phyloP scores from a whole-genome alignment of 1,140 invertebrate genomes.

The Capitella teleta region DNA sequence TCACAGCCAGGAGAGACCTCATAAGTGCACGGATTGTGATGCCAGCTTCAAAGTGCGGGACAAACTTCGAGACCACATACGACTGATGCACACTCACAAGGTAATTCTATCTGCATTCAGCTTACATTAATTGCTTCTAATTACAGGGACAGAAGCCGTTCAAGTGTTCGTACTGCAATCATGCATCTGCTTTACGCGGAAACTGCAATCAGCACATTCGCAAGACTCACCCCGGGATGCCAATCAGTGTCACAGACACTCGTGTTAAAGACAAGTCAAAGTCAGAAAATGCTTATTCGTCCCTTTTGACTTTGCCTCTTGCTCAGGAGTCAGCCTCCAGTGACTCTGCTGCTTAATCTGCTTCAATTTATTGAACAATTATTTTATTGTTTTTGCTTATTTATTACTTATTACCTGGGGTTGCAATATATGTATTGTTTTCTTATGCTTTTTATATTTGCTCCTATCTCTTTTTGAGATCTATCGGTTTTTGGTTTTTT shows the following conservation, averaged over 20 bases:
- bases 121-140: background rate
- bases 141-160: conserved; percentile 13
- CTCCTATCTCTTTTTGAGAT: no score
- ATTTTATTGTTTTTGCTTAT: no score
- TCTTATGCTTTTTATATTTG: no score
- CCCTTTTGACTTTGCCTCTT: no score
- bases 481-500: no score
- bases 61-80: conserved; percentile 12
- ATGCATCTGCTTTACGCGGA: conserved; percentile 9
- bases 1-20: conserved; percentile 10
- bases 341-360: no score
- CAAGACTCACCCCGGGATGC: conserved; percentile 12
- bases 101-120: conserved; percentile 3
- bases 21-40: conserved; percentile 9
- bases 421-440: no score
- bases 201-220: conserved; percentile 15
- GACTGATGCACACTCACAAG: conserved; percentile 9
- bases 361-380: no score
- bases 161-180: conserved; percentile 13
- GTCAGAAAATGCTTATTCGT: no score
- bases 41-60: conserved; percentile 12
- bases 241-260: conserved; percentile 9
- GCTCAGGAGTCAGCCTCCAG: no score
- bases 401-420: no score
- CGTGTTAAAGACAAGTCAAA: background rate